phyloP scores from a whole-genome alignment of 1,140 invertebrate species.

The Cephus cinctus region DNA sequence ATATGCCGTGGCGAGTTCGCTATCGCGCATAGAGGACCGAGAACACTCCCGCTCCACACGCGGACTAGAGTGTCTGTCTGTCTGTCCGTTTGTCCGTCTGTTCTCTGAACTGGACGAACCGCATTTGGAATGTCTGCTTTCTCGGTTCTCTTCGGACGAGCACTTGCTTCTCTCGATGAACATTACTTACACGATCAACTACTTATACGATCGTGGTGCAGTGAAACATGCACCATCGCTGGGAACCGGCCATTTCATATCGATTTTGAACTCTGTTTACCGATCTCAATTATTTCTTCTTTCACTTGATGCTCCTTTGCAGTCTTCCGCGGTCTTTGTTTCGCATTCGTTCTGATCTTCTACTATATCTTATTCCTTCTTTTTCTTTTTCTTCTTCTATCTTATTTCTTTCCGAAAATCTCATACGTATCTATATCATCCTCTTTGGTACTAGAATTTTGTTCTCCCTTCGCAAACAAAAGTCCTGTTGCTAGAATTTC shows the following conservation, averaged over 20 bases:
- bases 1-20: too few species aligned
- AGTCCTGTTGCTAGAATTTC: background rate
- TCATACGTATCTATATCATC: too few species aligned
- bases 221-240: background rate
- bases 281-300: background rate
- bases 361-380: background rate
- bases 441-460: background rate
- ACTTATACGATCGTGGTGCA: too few species aligned
- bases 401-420: background rate
- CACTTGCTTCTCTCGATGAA: too few species aligned
- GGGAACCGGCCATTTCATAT: background rate
- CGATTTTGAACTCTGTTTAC: background rate
- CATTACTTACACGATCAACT: too few species aligned
- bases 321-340: background rate
- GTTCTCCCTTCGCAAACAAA: background rate
- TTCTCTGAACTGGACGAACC: constrained; percentile 5
- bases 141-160: background rate
- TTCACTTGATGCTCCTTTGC: background rate
- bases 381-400: background rate
- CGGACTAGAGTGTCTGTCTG: too few species aligned
- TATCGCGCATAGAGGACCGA: too few species aligned
- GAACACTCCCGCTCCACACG: too few species aligned
- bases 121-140: constrained; percentile 12
- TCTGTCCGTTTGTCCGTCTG: too few species aligned
- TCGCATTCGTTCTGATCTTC: background rate